Conservation (phyloP, 2,797 vertebrate species). For the Acrocephalus scirpaceus region DNA sequence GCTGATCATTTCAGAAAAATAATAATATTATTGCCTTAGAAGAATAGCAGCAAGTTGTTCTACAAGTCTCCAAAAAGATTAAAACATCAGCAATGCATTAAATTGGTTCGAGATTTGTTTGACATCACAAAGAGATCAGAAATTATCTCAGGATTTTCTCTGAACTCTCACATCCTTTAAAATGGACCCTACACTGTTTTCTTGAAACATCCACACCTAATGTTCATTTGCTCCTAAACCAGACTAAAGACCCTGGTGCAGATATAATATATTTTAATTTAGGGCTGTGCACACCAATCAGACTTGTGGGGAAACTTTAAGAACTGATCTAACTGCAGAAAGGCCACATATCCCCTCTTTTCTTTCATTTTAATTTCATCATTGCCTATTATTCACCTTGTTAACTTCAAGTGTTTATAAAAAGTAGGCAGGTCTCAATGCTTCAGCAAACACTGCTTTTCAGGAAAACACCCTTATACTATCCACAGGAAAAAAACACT, state of each 20-base stretch:
- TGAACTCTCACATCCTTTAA: not conserved
- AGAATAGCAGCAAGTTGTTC: not conserved
- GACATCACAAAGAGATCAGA: not conserved
- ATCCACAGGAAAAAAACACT: not conserved
- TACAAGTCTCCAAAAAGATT: not conserved
- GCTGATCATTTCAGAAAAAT: not conserved
- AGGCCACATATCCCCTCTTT: not conserved
- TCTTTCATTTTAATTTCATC: not conserved
- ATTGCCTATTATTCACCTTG: not conserved
- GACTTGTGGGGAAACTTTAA: not conserved
- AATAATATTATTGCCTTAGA: not conserved
- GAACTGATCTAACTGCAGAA: not conserved
- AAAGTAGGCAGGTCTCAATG: not conserved
- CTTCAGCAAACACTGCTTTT: not conserved
- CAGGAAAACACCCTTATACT: not conserved
- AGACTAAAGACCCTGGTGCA: not conserved
- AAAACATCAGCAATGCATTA: not conserved
- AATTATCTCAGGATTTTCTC: not conserved
- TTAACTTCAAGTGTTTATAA: not conserved
- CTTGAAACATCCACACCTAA: not conserved
- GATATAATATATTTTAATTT: not conserved
- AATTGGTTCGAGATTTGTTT: not conserved
- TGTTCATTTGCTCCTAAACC: not conserved
- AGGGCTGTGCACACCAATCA: rapidly evolving
- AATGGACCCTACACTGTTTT: not conserved